Base-by-base conservation (phyloP, 2,113 vertebrate genomes). In the Dendropsophus ebraccatus region DNA sequence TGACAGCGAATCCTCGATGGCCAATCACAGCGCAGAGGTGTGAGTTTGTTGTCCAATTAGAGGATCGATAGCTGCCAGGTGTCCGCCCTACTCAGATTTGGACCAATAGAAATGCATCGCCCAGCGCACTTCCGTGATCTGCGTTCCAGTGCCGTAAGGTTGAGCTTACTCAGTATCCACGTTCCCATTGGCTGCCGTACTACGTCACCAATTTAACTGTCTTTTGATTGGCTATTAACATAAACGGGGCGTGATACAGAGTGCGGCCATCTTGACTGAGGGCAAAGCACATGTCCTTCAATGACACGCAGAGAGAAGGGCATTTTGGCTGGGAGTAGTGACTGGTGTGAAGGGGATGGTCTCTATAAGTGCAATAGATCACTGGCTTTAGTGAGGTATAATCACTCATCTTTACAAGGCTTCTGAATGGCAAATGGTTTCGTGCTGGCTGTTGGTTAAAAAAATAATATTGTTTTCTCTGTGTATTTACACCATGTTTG, bases 201-300 rank as follows among this genome's bases (percentile, higher is more conserved):
- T n/a, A 21, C 0, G 21, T 58, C 3, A 35, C 23, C 35, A 2
- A 14, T 23, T 25, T 6, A 7, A 2, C 3, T 41, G 6, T 14
- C 1, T 25, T 60, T 45, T 25, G 30, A 80, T 80, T 80, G 77
- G 77, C 6, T 25, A 35, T n/a, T 14, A 45, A 23, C 14, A 10
- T 23, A 60, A 25, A 60, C 0, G 32, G 52, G 69, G n/a, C 23
- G 49, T 83, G 32, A 52, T 3, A 50, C 5, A 1, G 0, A 1
- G 0, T 1, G 10, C 32, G 2, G 80, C 25, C 62, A 54, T 70
- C 28, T 80, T 82, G 21, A 82, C 11, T 74, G 8, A 83, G 69
- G 82, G 35, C 72, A 83, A 28, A 49, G 60, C 80, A 28, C 69
- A 41, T 74, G 69, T 73, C 52, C 69, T 83, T 83, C 82, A 83